Conservation (phyloP, 2,888 invertebrate genomes). For the Phytoseiulus persimilis region DNA sequence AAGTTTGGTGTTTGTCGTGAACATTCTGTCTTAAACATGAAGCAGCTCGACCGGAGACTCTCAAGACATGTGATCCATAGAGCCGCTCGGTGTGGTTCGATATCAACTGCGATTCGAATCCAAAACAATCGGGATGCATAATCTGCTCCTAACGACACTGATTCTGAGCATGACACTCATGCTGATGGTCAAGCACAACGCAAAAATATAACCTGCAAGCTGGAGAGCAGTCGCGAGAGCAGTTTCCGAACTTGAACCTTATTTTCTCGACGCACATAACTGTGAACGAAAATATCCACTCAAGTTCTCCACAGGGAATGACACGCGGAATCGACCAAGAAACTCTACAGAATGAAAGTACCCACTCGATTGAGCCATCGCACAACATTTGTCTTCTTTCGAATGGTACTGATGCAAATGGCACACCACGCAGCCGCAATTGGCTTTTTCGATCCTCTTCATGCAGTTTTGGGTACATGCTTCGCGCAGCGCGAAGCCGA, state of each 20-base stretch:
- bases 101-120: too few species aligned
- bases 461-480: background rate
- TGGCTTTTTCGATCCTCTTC: background rate
- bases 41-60: background rate
- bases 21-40: background rate
- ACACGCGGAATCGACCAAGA: background rate
- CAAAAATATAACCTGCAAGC: background rate
- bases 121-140: too few species aligned
- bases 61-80: too few species aligned
- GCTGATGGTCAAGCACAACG: too few species aligned
- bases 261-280: background rate
- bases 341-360: background rate
- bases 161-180: too few species aligned
- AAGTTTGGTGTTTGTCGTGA: background rate
- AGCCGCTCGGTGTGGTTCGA: too few species aligned
- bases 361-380: background rate
- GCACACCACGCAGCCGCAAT: conserved; percentile 13
- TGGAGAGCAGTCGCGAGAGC: background rate
- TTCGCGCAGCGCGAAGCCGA: conserved; percentile 16
- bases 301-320: too few species aligned
- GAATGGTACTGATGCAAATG: background rate
- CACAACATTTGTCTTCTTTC: background rate
- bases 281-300: background rate
- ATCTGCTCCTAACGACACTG: too few species aligned
- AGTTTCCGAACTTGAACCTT: background rate